Conservation (phyloP, 2,888 invertebrate species). For the Cantharis flavilabris region DNA sequence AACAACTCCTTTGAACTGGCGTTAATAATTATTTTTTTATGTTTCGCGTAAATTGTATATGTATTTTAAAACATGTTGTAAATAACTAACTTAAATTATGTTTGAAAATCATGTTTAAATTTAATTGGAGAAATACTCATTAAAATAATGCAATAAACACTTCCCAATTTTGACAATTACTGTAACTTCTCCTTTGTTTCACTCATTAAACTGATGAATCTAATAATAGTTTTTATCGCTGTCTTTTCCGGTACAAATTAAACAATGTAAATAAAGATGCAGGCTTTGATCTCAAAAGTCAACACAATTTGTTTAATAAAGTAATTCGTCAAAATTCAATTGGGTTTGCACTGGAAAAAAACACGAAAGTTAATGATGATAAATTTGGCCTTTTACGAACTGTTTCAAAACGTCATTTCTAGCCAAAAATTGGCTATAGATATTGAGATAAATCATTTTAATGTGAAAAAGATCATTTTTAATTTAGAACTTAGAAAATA, state of each 20-base stretch:
- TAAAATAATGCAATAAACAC: not conserved
- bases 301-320: not conserved
- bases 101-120: not conserved
- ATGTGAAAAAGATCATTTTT: too few species aligned
- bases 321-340: not conserved
- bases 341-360: not conserved
- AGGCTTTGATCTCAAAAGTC: not conserved
- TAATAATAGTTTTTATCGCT: not conserved
- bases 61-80: not conserved
- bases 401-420: too few species aligned
- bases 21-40: too few species aligned
- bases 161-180: not conserved
- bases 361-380: too few species aligned
- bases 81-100: not conserved
- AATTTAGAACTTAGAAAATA: too few species aligned
- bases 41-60: too few species aligned
- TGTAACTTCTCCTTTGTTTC: not conserved
- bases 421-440: too few species aligned
- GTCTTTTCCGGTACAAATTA: not conserved
- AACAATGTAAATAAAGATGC: not conserved
- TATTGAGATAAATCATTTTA: too few species aligned
- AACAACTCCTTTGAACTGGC: too few species aligned
- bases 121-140: not conserved
- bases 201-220: not conserved
- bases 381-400: too few species aligned